These are phyloP conservation scores for Pollenia angustigena DNA, from an alignment of 2,888 invertebrate species.

Conservation along the genomic window DNA sequence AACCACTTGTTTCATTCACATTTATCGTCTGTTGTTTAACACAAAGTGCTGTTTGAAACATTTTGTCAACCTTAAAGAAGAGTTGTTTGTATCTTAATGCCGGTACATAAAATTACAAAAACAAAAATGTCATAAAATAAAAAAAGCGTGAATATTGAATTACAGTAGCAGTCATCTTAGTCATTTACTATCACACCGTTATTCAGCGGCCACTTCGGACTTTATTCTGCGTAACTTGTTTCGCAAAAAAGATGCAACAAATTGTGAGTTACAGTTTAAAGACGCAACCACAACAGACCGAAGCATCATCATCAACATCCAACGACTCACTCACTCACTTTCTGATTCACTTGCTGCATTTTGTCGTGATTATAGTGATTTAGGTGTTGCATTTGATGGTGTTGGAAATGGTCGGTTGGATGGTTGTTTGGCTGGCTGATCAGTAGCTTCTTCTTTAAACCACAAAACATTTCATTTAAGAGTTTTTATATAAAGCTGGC, in stretches of 20 bases:
- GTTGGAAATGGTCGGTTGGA: constrained; percentile 32
- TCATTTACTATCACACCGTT: constrained; percentile 49
- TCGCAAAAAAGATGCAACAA: constrained; percentile 27
- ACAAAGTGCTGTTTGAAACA: constrained; percentile 48
- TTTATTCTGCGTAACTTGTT: constrained; percentile 58
- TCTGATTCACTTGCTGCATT: constrained; percentile 10
- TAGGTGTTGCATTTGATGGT: constrained; percentile 61
- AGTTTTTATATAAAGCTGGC: constrained; percentile 19
- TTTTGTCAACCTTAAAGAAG: constrained; percentile 61
- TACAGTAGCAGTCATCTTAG: constrained; percentile 62
- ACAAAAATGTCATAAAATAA: constrained; percentile 5
- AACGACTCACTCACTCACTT: constrained; percentile 14
- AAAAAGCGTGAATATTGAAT: constrained; percentile 58
- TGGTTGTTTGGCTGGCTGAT: background rate
- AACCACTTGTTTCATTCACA: background rate
- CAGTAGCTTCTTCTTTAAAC: constrained; percentile 23
- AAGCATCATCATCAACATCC: constrained; percentile 4
- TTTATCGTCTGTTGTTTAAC: background rate
- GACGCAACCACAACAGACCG: constrained; percentile 34
- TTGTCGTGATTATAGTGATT: constrained; percentile 71
- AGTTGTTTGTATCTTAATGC: background rate
- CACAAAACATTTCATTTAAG: constrained; percentile 53
- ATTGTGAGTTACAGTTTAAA: constrained; percentile 38
- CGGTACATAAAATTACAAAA: background rate
- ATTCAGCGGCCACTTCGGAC: constrained; percentile 3